These are phyloP conservation scores for Phylloscopus trochilus DNA, from an alignment of 2,113 vertebrate genomes.

Conservation along the genomic window DNA sequence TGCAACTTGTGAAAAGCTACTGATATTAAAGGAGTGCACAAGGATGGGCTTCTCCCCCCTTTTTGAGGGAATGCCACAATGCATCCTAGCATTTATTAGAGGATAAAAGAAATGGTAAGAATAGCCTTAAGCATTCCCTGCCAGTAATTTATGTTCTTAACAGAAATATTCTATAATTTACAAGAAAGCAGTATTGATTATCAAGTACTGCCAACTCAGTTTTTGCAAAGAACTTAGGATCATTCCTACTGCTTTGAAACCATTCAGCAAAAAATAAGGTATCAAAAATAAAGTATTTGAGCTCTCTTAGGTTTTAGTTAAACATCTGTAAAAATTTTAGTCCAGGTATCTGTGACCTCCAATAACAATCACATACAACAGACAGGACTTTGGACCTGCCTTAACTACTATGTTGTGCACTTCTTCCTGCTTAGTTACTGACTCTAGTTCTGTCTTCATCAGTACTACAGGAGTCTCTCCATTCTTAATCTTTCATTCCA, in stretches of 20 bases:
- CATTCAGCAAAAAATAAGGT: not conserved
- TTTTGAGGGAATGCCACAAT: not conserved
- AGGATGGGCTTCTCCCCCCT: not conserved
- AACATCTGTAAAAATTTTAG: not conserved
- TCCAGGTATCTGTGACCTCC: not conserved
- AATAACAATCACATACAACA: not conserved
- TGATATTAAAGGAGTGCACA: not conserved
- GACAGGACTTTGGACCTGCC: slow-evolving; percentile 26
- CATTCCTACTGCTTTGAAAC: not conserved
- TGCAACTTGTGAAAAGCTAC: not conserved
- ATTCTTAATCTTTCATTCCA: not conserved
- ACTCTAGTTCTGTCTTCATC: not conserved
- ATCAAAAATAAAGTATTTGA: not conserved
- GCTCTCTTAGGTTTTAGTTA: not conserved
- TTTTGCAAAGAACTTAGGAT: not conserved
- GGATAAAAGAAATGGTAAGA: not conserved
- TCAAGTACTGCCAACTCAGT: not conserved
- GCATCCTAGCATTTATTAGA: not conserved
- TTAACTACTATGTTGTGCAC: not conserved
- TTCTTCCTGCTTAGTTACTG: not conserved
- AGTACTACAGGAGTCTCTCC: not conserved
- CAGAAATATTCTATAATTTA: not conserved
- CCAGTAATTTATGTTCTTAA: not conserved
- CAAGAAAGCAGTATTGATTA: not conserved
- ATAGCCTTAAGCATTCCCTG: not conserved